These are phyloP conservation scores for Siniperca scherzeri DNA, from an alignment of 2,797 vertebrate species.

Conservation along the genomic window DNA sequence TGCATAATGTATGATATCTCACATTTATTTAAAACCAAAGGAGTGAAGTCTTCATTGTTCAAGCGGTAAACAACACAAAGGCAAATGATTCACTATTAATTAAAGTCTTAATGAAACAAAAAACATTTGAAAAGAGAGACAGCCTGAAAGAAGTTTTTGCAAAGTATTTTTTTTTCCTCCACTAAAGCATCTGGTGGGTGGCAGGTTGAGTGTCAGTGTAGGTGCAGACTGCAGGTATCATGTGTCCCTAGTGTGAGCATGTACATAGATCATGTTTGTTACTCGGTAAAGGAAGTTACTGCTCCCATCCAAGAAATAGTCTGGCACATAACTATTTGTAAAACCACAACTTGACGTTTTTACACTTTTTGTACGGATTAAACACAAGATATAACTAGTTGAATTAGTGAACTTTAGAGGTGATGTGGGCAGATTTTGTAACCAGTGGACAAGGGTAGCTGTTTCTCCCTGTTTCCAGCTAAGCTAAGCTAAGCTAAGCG, in stretches of 20 bases:
- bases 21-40: constrained; percentile 67
- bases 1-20: constrained; percentile 82
- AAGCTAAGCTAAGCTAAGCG: neutral
- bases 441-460: neutral
- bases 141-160: neutral
- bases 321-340: constrained; percentile 8
- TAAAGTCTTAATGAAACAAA: constrained; percentile 31
- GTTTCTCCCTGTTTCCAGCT: neutral
- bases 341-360: constrained; percentile 9
- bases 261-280: constrained; percentile 29
- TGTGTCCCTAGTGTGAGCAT: constrained; percentile 19
- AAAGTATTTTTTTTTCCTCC: constrained; percentile 1
- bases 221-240: constrained; percentile 27
- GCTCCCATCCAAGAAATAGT: constrained; percentile 13
- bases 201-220: constrained; percentile 29
- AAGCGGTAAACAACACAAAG: constrained; percentile 24
- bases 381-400: neutral
- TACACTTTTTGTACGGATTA: neutral
- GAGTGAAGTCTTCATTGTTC: constrained; percentile 69
- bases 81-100: neutral
- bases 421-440: neutral
- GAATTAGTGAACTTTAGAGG: neutral
- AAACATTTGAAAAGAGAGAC: neutral
- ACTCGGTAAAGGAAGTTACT: constrained; percentile 1
- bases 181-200: constrained; percentile 45